Percentiles rank a stretch among this genome's conserved stretches.
These are phyloP conservation scores for Saccostrea echinata DNA, from an alignment of 1,140 invertebrate genomes.

Conservation along the genomic window DNA sequence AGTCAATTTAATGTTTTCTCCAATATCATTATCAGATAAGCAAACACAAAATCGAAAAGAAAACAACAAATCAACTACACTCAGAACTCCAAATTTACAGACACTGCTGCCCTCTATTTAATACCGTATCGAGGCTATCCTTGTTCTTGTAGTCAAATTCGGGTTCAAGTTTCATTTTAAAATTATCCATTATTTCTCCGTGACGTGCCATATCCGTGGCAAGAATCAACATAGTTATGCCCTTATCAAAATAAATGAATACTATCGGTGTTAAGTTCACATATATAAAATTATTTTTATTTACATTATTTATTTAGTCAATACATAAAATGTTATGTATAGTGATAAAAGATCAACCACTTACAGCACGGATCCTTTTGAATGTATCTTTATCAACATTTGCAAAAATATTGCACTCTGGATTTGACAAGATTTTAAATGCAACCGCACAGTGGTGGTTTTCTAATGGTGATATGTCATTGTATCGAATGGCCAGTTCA, in stretches of 20 bases:
- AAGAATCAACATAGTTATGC: constrained; percentile 79
- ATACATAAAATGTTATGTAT: too few species aligned
- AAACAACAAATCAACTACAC: constrained; percentile 25
- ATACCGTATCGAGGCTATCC: constrained; percentile 76
- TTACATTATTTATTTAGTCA: too few species aligned
- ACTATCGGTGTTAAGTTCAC: background rate
- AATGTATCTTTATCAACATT: constrained; percentile 93
- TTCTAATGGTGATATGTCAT: constrained; percentile 93
- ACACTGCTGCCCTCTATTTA: background rate
- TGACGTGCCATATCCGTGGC: constrained; percentile 81
- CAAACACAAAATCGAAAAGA: constrained; percentile 10
- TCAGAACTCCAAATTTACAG: constrained; percentile 18
- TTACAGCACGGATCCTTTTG: constrained; percentile 89
- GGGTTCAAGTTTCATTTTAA: constrained; percentile 76
- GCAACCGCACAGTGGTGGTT: constrained; percentile 94
- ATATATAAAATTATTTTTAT: background rate
- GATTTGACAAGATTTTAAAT: constrained; percentile 88
- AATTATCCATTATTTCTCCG: constrained; percentile 79
- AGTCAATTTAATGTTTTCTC: background rate
- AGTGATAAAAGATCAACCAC: constrained; percentile 70
- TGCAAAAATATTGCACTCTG: constrained; percentile 92
- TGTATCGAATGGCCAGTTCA: constrained; percentile 91
- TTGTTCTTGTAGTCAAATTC: constrained; percentile 76
- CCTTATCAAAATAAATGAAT: constrained; percentile 63
- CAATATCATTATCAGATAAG: constrained; percentile 3